A percentile compares a stretch with the other conserved stretches of the same genome.
Evolutionary conservation across 1,140 invertebrate genomes (phyloP).

Genomic region (Brachionus rubens): DNA sequence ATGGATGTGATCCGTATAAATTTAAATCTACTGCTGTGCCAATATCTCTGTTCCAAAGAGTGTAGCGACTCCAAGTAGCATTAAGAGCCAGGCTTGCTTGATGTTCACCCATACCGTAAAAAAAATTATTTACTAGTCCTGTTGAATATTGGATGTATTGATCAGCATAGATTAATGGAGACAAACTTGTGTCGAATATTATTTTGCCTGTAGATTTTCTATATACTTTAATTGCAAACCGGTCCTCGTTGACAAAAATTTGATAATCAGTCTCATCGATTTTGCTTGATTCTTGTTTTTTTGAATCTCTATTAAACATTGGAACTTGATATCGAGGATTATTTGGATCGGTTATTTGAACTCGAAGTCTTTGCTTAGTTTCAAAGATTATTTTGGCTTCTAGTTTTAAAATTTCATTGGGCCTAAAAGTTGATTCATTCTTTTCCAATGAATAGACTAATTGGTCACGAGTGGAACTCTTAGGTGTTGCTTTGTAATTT

Average conservation of each 20-base stretch:
- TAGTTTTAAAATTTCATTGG: constrained; percentile 27
- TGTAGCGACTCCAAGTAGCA: constrained; percentile 47
- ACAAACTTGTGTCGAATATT: constrained; percentile 47
- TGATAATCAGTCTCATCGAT: constrained; percentile 49
- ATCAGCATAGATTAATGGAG: constrained; percentile 47
- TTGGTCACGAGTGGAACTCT: too few species aligned
- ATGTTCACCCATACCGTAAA: constrained; percentile 48
- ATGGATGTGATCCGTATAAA: constrained; percentile 64
- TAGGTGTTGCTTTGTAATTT: constrained; percentile 45
- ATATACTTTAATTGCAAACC: constrained; percentile 19
- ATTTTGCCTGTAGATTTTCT: neutral
- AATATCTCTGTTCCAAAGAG: constrained; percentile 46
- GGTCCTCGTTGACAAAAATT: constrained; percentile 47
- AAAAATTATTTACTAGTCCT: constrained; percentile 45
- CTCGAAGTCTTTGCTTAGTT: neutral
- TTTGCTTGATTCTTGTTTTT: constrained; percentile 5
- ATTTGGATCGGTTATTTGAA: constrained; percentile 53
- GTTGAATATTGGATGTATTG: constrained; percentile 48
- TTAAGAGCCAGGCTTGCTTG: constrained; percentile 41
- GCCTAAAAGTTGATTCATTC: neutral
- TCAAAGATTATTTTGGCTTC: neutral
- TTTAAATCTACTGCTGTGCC: too few species aligned
- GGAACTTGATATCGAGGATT: constrained; percentile 56
- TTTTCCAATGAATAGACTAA: constrained; percentile 35
- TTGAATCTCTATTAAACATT: constrained; percentile 35